Base-by-base conservation (phyloP, 1,140 invertebrate species). In the Apocrypta bakeri region DNA sequence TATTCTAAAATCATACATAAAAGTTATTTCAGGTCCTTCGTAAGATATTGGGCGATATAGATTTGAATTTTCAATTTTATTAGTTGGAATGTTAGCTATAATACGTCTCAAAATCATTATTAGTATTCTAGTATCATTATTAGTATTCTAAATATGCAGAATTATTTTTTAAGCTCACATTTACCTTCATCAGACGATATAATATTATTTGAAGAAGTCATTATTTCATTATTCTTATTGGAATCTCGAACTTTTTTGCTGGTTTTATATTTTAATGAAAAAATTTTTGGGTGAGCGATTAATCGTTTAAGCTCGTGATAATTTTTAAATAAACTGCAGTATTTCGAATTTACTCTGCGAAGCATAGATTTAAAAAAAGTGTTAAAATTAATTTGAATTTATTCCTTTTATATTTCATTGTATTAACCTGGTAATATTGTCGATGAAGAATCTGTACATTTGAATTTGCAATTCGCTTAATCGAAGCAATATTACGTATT, bases 401-500 rank as follows among this genome's bases (percentile, higher is more conserved):
- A 48, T n/a, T n/a, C 68, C 42, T 68, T 37, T 17, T 4, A 71
- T 56, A 78, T 21, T 11, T 56, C n/a, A 48, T 79, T 31, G 7
- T 21, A 56, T 17, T 63, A 82, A 88, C 84, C 92, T 90, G 4
- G 93, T 92, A 80, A 93, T 91, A 85, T 93, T 93, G 24, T 93
- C 92, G 75, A 94, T 83, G 79, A 94, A 97, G 84, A 95, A 91
- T 76, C 95, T 93, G 89, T 99, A 99, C 9, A 99, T 90, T 85
- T 96, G 93, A 17, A 95, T 94, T 92, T 99, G 98, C 1, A 96
- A 87, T 17, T 96, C 94, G 0, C 96, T 95, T 24, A 99, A 90
- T 42, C 95, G 94, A 1, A 99, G 95, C 85, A 95, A 96, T 25
- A 99, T 93, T 0, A 98, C 97, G 92, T 98, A 99, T 92, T 99